Base-by-base conservation (phyloP, 2,797 vertebrate species). In the Melanotaenia nigrans region DNA sequence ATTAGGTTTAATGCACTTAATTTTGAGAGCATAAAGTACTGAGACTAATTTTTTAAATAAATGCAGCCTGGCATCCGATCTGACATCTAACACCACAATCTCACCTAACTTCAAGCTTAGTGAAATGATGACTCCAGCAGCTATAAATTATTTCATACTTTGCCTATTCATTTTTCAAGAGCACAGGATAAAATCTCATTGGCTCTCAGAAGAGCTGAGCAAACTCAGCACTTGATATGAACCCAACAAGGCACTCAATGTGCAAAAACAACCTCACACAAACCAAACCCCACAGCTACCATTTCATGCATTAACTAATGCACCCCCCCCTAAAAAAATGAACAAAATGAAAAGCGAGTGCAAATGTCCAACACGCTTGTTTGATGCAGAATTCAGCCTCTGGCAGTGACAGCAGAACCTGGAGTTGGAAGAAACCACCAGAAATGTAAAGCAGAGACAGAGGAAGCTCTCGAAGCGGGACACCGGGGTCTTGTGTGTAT, bases 111-210 rank as follows among this genome's bases (percentile, higher is more conserved):
- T 35, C 4, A 2, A 75, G 59, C 62, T 77, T 54, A 33, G 65
- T 74, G 61, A 87, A 85, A 78, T 69, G 57, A 82, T 75, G 73
- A 81, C 68, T 87, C 65, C 67, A n/a, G 5, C 57, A 69, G 32
- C 56, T 77, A 77, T 85, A 32, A 81, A 91, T 86, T 76, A 85
- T 84, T 79, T 61, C 78, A 28, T 57, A 73, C 42, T 65, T 33
- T 63, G 64, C 32, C 16, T 68, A 62, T 89, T 84, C 33, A 69
- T 82, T 77, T 87, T 83, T 77, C 65, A 79, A 76, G 40, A 61
- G 47, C 47, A 69, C 58, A 61, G 35, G 59, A 79, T 79, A 63
- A 74, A 86, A 79, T 63, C 58, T 59, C 61, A 61, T 61, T 70
- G 67, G 61, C 59, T 80, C 68, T 77, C 62, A 38, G 68, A 68